Evolutionary conservation across 2,888 invertebrate genomes (phyloP), one percentile per base, ranked within the genome.

Genomic region (Aphidoletes aphidimyza): DNA sequence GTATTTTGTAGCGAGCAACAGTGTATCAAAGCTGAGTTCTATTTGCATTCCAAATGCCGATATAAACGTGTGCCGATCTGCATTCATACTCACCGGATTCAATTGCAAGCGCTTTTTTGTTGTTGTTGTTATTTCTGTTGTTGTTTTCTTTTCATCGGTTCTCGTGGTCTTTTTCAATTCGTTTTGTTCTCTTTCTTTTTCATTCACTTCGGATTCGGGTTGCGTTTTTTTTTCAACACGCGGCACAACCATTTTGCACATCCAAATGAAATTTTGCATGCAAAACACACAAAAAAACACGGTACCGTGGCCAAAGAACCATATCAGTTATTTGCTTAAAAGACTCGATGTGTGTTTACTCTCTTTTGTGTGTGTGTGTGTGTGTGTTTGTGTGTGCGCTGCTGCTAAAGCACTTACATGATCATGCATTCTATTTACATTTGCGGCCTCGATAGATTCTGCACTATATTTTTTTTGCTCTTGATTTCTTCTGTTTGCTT

Each of bases 61-160:
- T 69, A 69, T 69, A 69, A 69, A 69, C 69, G 69, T 69, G 69
- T 69, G 69, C 69, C 69, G 69, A 69, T 54, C n/a, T 54, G 54
- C 54, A 54, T 69, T 69, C 69, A 69, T 69, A 34, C 54, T 54
- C 69, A 30, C 26, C 69, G 69, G 8, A 30, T 69, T 69, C 69
- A 69, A 69, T 69, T 69, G 34, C 69, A 69, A 34, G 30, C 69
- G 69, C n/a, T n/a, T n/a, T n/a, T n/a, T n/a, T n/a, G n/a, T n/a
- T n/a, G n/a, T n/a, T n/a, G n/a, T n/a, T n/a, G n/a, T n/a, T n/a
- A n/a, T n/a, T n/a, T n/a, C n/a, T n/a, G 69, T 69, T 69, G 69
- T 69, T 69, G 69, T 69, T 69, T 69, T 69, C 34, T 30, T 69
- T 69, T 69, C 69, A 30, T 69, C 69, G 42, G 6, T 42, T 69